Evolutionary conservation across 1,140 invertebrate genomes (phyloP).

Genomic region (Ips nitidus): DNA sequence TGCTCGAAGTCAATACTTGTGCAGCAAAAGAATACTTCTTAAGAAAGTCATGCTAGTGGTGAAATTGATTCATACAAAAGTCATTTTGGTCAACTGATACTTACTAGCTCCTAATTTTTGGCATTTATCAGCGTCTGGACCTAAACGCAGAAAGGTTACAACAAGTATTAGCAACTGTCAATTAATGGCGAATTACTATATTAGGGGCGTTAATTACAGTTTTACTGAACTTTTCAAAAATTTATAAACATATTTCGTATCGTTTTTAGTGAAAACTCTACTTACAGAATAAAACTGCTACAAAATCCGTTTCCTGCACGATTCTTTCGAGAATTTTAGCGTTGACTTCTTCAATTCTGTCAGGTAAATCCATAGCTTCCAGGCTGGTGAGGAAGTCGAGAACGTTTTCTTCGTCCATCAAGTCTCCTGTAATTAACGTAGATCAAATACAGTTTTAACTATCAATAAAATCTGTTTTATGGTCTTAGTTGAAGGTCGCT

Average conservation of each 20-base stretch:
- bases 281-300: slow-evolving; percentile 95
- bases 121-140: slow-evolving; percentile 60
- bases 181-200: slow-evolving; percentile 16
- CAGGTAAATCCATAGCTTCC: slow-evolving; percentile 92
- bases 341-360: slow-evolving; percentile 94
- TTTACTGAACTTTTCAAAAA: not conserved
- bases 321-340: slow-evolving; percentile 88
- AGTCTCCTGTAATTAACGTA: slow-evolving; percentile 67
- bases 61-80: too few species aligned
- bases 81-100: slow-evolving; percentile 46
- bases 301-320: slow-evolving; percentile 88
- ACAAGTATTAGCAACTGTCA: slow-evolving; percentile 24
- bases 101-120: slow-evolving; percentile 60
- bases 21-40: too few species aligned
- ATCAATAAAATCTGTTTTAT: not conserved
- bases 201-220: slow-evolving; percentile 1
- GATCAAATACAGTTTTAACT: slow-evolving; percentile 13
- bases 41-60: too few species aligned
- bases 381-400: slow-evolving; percentile 90
- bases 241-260: not conserved
- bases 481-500: too few species aligned
- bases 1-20: too few species aligned
- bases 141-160: slow-evolving; percentile 48
- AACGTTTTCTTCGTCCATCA: slow-evolving; percentile 92
- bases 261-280: slow-evolving; percentile 45